Evolutionary conservation across 2,888 invertebrate species (phyloP), one percentile per base, ranked within the genome.

Genomic region (Scaeva pyrastri): DNA sequence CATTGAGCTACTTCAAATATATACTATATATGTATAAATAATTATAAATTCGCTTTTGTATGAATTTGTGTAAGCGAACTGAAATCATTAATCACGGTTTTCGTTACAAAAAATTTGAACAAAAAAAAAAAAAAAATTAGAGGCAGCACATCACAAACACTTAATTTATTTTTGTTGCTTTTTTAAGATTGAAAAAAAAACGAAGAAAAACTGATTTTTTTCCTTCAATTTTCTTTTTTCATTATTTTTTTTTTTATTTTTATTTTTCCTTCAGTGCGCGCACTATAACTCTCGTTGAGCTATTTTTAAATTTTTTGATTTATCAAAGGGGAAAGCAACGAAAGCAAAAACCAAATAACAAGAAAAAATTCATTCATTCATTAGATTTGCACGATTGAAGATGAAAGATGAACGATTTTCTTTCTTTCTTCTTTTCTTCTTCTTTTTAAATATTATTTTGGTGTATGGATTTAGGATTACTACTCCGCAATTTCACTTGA

Each of bases 361-460:
- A 76, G 77, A 86, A 86, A 62, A 71, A 70, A 71, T 56, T 86
- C 77, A 86, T 86, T 86, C 86, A 86, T 86, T 86, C 86, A 86
- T 82, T 86, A 82, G 82, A 86, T 86, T 86, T 82, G 86, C 82
- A 86, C 86, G 82, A 78, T 82, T 81, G 77, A 82, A 86, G 82
- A 86, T 86, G 81, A 76, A 86, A 81, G 81, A 86, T 82, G 82
- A 86, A 82, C 71, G 77, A 71, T 82, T 74, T 82, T 78, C 55
- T 50, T 76, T 66, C 56, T 56, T 68, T 55, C 72, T 72, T 73
- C 52, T 50, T 16, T 41, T 45, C 31, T 21, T 26, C 6, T 26
- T 31, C 8, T 31, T 31, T 31, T 31, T 31, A 31, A 31, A 31
- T 31, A 31, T 31, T 31, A 48, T 66, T 66, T 66, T 23, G 23